Percentiles rank a stretch among this genome's conserved stretches.
phyloP scores from a whole-genome alignment of 2,888 invertebrate genomes.

The Agrochola circellaris region DNA sequence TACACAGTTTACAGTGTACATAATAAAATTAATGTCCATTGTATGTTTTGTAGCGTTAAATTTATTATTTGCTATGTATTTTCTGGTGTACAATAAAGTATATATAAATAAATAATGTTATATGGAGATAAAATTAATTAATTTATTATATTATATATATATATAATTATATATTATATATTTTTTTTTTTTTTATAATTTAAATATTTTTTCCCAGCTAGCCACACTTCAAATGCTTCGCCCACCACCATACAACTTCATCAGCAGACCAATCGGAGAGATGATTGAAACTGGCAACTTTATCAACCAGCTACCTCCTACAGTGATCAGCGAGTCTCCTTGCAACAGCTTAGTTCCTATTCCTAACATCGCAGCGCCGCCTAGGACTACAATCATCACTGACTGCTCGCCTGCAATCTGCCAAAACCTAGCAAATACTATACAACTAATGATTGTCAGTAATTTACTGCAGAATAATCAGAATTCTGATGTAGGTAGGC shows the following conservation, averaged over 20 bases:
- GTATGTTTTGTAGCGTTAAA: no score
- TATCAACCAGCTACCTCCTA: conserved; percentile 40
- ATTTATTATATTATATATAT: no score
- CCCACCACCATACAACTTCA: conserved; percentile 63
- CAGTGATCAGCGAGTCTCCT: conserved; percentile 64
- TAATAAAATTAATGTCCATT: background rate
- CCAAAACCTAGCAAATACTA: conserved; percentile 80
- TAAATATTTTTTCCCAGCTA: conserved; percentile 72
- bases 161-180: no score
- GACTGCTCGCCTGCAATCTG: conserved; percentile 83
- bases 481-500: conserved; percentile 72
- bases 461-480: conserved; percentile 78
- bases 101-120: no score
- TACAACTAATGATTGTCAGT: conserved; percentile 82
- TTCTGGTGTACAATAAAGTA: no score
- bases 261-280: conserved; percentile 65
- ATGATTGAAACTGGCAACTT: conserved; percentile 67
- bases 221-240: conserved; percentile 71
- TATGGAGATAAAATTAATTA: background rate
- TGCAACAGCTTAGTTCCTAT: conserved; percentile 62
- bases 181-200: no score
- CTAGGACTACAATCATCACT: conserved; percentile 77
- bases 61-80: no score
- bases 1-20: background rate
- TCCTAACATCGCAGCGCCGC: conserved; percentile 53